Evolutionary conservation across 2,797 vertebrate species (phyloP).

Genomic region (Artibeus jamaicensis): DNA sequence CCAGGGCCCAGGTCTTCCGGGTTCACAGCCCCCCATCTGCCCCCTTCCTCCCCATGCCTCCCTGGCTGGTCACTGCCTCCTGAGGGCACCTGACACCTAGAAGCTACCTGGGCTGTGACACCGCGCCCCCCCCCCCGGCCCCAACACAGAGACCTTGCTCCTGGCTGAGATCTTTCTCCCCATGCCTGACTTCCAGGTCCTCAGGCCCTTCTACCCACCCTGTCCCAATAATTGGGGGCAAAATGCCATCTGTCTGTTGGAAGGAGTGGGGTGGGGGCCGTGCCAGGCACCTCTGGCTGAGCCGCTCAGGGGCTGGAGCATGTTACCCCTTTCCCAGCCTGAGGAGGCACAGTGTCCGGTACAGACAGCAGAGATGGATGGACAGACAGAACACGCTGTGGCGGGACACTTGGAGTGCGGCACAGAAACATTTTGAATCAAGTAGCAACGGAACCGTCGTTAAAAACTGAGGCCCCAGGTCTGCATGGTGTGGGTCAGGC

Average conservation of each 20-base stretch:
- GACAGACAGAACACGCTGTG: conserved; percentile 78
- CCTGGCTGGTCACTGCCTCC: not conserved
- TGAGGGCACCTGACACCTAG: not conserved
- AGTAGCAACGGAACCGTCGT: conserved; percentile 76
- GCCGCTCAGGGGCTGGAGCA: conserved; percentile 1
- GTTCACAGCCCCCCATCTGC: not conserved
- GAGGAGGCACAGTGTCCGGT: conserved; percentile 88
- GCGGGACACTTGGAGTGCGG: conserved; percentile 80
- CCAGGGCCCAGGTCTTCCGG: not conserved
- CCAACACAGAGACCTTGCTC: not conserved
- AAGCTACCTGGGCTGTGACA: not conserved
- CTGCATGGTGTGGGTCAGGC: conserved; percentile 14
- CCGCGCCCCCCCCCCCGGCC: too few relatives aligned
- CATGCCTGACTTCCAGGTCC: not conserved
- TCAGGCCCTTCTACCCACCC: not conserved
- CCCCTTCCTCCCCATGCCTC: not conserved
- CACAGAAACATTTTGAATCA: conserved; percentile 79
- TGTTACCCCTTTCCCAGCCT: conserved; percentile 62
- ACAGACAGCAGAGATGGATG: conserved; percentile 84
- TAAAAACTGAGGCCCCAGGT: conserved; percentile 83
- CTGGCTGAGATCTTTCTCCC: not conserved
- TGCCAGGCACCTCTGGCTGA: conserved; percentile 2
- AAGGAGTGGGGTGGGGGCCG: not conserved
- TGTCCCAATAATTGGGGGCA: not conserved
- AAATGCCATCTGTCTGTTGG: not conserved